Base-by-base conservation (phyloP, 2,113 vertebrate genomes). In the Gila orcuttii region DNA sequence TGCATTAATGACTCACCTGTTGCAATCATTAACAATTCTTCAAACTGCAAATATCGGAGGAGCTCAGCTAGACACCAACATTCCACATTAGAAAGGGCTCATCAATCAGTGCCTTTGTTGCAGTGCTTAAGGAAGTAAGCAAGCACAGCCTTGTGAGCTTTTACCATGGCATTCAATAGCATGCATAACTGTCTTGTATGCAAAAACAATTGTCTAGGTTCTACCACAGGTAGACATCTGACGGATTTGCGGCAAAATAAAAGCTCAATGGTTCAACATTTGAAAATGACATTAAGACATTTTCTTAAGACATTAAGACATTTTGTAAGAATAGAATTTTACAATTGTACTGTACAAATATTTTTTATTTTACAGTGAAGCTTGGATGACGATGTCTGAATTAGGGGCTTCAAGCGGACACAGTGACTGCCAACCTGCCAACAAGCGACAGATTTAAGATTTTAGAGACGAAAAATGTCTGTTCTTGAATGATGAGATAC, bases 21-120 rank as follows among this genome's bases (percentile, higher is more conserved):
- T 69, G 42, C 45, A 82, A 82, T 82, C 79, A 82, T 82, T 82
- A 82, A 68, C 62, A 50, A 52, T n/a, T 68, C 42, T 68, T 52
- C 19, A 19, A 11, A 33, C 42, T 68, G 57, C 59, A 64, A 64
- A 80, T 64, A 28, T 64, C 39, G 28, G 59, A 80, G 39, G n/a
- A 82, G 62, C 62, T 82, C 60, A 82, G 62, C 45, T 52, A 25
- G 45, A 82, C 62, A 82, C 47, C 79, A 33, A 66, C n/a, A 31
- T 45, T 81, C 17, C 19, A 42, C 57, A 60, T 28, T 7, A 47
- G n/a, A 81, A 47, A 31, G 12, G 5, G 8, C 79, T 62, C 59
- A 25, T 64, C 59, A 55, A 77, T 31, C 19, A 50, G 9, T 57
- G 10, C 12, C 74, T 76, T 76, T 76, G 15, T 17, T 52, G 39